phyloP scores from a whole-genome alignment of 2,888 invertebrate genomes.

The Siphlonurus alternatus region DNA sequence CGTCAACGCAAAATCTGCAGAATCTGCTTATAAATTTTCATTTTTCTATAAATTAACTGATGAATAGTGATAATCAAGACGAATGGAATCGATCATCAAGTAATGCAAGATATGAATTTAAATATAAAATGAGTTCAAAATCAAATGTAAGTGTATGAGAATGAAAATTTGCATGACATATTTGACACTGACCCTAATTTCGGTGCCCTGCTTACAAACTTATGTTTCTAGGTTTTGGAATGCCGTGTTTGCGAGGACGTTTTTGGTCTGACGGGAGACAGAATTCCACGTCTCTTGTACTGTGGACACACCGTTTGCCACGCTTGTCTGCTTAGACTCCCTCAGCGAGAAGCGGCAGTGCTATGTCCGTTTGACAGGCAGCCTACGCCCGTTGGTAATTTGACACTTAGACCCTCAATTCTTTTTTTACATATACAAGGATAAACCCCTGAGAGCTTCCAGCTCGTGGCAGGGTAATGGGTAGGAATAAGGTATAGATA shows the following conservation, averaged over 20 bases:
- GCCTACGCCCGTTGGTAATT: slow-evolving; percentile 30
- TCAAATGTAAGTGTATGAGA: not conserved
- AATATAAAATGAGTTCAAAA: not conserved
- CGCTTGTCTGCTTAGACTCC: slow-evolving; percentile 32
- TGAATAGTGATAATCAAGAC: not conserved
- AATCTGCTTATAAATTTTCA: no score
- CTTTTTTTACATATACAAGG: no score
- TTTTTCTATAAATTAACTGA: no score
- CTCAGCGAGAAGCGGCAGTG: slow-evolving; percentile 25
- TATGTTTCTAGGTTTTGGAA: slow-evolving; percentile 27
- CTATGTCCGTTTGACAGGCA: slow-evolving; percentile 39
- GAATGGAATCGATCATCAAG: not conserved
- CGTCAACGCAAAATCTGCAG: no score
- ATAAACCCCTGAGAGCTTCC: no score
- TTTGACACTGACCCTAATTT: not conserved
- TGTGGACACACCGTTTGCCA: slow-evolving; percentile 40
- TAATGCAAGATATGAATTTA: not conserved
- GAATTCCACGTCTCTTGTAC: slow-evolving; percentile 33
- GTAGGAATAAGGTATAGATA: no score
- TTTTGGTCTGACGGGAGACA: slow-evolving; percentile 34
- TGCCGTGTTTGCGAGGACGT: slow-evolving; percentile 38
- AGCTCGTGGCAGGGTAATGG: no score
- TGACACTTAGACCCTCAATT: no score
- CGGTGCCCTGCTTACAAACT: no score
- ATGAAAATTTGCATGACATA: not conserved